Base-by-base conservation (phyloP, 1,140 invertebrate genomes). In the Penaeus indicus region DNA sequence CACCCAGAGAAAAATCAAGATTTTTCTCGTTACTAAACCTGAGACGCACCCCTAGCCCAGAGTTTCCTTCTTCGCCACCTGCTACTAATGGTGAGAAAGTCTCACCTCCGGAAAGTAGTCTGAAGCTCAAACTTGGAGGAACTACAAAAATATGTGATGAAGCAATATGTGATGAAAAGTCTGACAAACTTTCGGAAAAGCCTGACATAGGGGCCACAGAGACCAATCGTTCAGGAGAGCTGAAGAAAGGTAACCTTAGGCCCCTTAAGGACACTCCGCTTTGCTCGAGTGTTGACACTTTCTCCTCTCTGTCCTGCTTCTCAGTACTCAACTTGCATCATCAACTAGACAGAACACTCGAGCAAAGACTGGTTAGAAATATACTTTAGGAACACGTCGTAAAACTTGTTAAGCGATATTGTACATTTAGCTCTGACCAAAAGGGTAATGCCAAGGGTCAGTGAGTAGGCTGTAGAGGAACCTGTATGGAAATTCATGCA, bases 21-120 rank as follows among this genome's bases (percentile, higher is more conserved):
- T 90, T 90, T 67, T 90, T 89, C 85, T 84, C 90, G 16, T 86
- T 90, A 67, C 78, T 90, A 54, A 90, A 89, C 85, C 84, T 78
- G 47, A 81, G 87, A 88, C 87, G 82, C 80, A 75, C 88, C 63
- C 83, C 83, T 22, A 75, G 77, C n/a, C 82, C 87, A 47, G 87
- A 79, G 63, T 85, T 84, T 38, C 88, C 88, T n/a, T 67, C 82
- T 62, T 85, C 88, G 25, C 42, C 64, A 32, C 47, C 83, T 69
- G 42, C 27, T 47, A 63, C 54, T 64, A 63, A 62, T 61, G 67
- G 79, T 79, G 88, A 89, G 18, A 80, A 85, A 79, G 27, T 85
- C 18, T 81, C 83, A n/a, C 62, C 83, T 67, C 82, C 83, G 47
- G 84, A 75, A 84, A 88, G 81, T 88, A 78, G 21, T 64, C 67